Conservation (phyloP, 2,113 vertebrate genomes). For the Cheirogaleus medius region DNA sequence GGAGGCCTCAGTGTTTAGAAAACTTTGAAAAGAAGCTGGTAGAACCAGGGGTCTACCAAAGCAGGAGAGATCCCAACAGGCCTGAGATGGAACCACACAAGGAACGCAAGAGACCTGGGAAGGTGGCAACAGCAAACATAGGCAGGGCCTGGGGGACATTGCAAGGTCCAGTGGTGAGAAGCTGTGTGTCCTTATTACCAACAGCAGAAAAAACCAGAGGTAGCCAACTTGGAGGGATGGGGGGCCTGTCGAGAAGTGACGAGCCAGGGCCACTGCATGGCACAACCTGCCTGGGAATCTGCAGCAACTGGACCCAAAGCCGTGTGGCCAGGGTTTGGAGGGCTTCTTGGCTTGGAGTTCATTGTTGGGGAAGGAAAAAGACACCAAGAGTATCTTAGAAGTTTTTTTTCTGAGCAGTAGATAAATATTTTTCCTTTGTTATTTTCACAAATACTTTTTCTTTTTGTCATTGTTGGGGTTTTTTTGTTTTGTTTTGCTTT, state of each 20-base stretch:
- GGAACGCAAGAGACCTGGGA: background rate
- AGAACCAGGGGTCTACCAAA: background rate
- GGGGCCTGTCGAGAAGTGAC: background rate
- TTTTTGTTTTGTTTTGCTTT: background rate
- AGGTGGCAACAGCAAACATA: background rate
- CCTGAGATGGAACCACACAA: background rate
- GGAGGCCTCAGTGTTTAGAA: fast-evolving
- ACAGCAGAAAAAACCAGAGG: background rate
- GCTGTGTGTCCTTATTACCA: background rate
- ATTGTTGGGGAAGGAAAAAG: background rate
- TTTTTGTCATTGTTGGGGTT: too few relatives aligned
- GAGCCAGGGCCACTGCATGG: fast-evolving
- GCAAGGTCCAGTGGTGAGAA: background rate
- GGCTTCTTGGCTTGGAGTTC: background rate
- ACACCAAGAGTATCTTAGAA: background rate
- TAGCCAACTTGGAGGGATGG: background rate
- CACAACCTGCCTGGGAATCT: fast-evolving
- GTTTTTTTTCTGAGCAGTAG: background rate
- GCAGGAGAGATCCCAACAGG: background rate
- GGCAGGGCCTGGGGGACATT: background rate
- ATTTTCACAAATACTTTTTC: background rate
- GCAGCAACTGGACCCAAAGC: background rate
- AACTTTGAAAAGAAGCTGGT: background rate
- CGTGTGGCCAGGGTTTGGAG: fast-evolving
- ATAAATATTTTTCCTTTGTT: background rate